Base-by-base conservation (phyloP, 2,888 invertebrate species). In the Onchidella celtica region DNA sequence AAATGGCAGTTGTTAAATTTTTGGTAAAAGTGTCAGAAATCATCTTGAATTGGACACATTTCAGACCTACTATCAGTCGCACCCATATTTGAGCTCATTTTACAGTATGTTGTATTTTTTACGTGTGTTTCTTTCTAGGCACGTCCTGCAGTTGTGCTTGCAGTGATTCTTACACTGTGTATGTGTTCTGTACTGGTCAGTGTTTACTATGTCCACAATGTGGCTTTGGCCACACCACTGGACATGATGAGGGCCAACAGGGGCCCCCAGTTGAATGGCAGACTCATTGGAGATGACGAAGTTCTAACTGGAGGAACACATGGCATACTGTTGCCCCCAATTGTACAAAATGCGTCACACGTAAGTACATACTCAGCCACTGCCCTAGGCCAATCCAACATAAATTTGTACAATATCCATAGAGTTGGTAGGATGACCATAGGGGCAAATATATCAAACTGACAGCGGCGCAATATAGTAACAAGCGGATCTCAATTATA, bases 241-340 rank as follows among this genome's bases (percentile, higher is more conserved):
- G 80, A 80, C n/a, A 36, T 80, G 27, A 80, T 80, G 74, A 63
- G 69, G 27, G 72, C 70, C 36, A 65, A 79, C 72, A 72, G 72
- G 4, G 65, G 21, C n/a, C 32, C 55, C n/a, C 27, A 24, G n/a
- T 59, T 65, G 47, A 55, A 17, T 32, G 72, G 63, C 47, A 63
- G 65, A 47, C 32, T 70, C 34, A 55, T 40, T 40, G 79, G 34
- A 32, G 65, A 47, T 63, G 79, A 65, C 14, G 36, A 65, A 29
- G n/a, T 4, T 17, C n/a, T 24, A 27, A n/a, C 21, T 55, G n/a
- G 32, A 21, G 24, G 21, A n/a, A 1, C n/a, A 14, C 72, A 34
- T 9, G 9, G 21, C 21, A 24, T 17, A 24, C 3, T 40, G 9
- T 69, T 69, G 27, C 24, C 29, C 27, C 47, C 47, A 47, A 3